phyloP scores from a whole-genome alignment of 53 echinoderm and acorn worm genomes.

The Echinometra lucunter region DNA sequence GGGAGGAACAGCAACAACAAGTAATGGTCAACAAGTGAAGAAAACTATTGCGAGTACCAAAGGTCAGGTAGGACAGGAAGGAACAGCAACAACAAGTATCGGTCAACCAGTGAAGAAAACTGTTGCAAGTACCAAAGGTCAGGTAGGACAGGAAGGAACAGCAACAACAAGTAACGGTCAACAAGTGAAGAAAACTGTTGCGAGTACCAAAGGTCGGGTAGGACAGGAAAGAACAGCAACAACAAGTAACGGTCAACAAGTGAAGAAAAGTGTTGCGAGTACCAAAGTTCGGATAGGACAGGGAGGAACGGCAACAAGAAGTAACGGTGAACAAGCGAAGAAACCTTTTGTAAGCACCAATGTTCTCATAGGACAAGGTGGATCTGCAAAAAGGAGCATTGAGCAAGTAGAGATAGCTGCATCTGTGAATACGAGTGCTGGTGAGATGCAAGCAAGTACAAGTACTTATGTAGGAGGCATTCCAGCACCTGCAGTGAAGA shows the following conservation, averaged over 20 bases:
- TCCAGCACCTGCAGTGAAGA: background rate
- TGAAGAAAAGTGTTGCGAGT: no score
- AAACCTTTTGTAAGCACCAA: no score
- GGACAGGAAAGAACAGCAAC: background rate
- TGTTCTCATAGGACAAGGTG: no score
- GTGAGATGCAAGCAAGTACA: background rate
- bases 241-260: background rate
- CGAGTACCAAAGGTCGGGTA: no score
- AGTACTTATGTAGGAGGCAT: background rate
- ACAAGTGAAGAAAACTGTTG: background rate
- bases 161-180: background rate
- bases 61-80: background rate
- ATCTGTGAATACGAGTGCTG: background rate
- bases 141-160: background rate
- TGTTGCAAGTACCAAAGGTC: no score
- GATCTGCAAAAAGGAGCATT: no score
- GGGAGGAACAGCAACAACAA: background rate
- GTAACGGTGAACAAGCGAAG: no score
- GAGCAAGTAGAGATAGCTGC: background rate
- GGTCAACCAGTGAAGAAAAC: background rate
- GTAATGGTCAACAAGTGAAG: background rate
- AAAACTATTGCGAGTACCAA: no score
- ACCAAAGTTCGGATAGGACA: no score
- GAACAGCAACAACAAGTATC: background rate
- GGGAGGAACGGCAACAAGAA: no score